Evolutionary conservation across 2,888 invertebrate genomes (phyloP), one percentile per base, ranked within the genome.

Genomic region (Rhorus exstirpatorius): DNA sequence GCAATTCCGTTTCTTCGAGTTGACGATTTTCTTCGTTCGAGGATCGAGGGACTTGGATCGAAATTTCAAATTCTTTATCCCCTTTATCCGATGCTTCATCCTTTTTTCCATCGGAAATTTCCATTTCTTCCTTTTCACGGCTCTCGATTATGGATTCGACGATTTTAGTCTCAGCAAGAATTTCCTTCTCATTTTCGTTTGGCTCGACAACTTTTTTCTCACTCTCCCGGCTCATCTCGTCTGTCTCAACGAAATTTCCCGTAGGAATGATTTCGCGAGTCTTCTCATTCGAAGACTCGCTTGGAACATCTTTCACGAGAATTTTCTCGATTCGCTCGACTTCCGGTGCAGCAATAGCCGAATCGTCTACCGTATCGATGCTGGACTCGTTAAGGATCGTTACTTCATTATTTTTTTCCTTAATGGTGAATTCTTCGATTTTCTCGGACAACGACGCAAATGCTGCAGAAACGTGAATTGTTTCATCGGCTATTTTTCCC

Each of bases 361-460:
- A 35, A 14, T 78, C 61, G 24, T 41, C 65, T 3, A 58, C 61
- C 17, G 75, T 67, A 14, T 67, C 46, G 55, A 61, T 63, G 17
- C 10, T 53, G 10, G 17, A 51, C 53, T 75, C 17, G 49, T 79
- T n/a, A 19, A 55, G 44, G 10, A 46, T 55, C 6, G n/a, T 70
- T 53, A 77, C 46, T 8, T 60, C 58, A 1, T 8, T 60, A 3
- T 4, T 61, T 2, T 26, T 35, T 58, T 65, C 58, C 38, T 51
- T 26, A 7, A 19, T 19, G 41, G n/a, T 8, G n/a, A 35, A 53
- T 67, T 53, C 19, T 21, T 38, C 55, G 1, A 55, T 7, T 17
- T 51, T 41, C 7, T 31, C 24, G 1, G 38, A 31, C 3, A 19
- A 31, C 3, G 26, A 14, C n/a, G 8, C n/a, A 35, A 41, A 8